Evolutionary conservation across 2,113 vertebrate species (phyloP), one percentile per base, ranked within the genome.

Genomic region (Cromileptes altivelis): DNA sequence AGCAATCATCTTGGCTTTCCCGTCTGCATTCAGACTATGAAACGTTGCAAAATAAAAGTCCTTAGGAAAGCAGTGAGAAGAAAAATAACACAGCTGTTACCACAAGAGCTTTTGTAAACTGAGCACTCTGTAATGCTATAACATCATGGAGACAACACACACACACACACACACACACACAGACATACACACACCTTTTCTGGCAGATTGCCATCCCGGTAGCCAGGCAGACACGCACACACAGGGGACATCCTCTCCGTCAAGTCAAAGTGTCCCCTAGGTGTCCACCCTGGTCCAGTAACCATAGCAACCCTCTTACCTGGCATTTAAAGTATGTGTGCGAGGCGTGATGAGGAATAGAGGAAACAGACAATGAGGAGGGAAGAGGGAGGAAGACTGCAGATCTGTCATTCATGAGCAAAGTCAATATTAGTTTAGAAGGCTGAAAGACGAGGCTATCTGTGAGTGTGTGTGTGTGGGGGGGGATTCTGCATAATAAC

Each of bases 221-320:
- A 63, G 8, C 52, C 55, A 77, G 78, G 52, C 60, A 74, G 63
- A 25, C 77, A 61, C n/a, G 21, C 58, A 80, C 80, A 70, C 77
- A 75, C 64, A 33, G 70, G 88, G 84, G 88, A 90, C 89, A 80
- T 65, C 68, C 70, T 69, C 81, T 89, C 80, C 62, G 86, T 86
- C 89, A 89, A 83, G 84, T 84, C 80, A 79, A 85, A 90, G 70
- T 89, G 88, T 88, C 89, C 80, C 87, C 57, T 9, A 84, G 75
- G 87, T 91, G 91, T 91, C 89, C 85, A 89, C 81, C 80, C 45
- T 78, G 79, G 88, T 89, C 87, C 91, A 79, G 94, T 95, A 92
- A 93, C 95, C 95, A 94, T 94, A 85, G 95, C 92, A 96, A 96
- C 95, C 69, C 71, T 82, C 88, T 92, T 88, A 95, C 92, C 93